Evolutionary conservation across 2,888 invertebrate species (phyloP).

Genomic region (Pyrrhosoma nymphula): DNA sequence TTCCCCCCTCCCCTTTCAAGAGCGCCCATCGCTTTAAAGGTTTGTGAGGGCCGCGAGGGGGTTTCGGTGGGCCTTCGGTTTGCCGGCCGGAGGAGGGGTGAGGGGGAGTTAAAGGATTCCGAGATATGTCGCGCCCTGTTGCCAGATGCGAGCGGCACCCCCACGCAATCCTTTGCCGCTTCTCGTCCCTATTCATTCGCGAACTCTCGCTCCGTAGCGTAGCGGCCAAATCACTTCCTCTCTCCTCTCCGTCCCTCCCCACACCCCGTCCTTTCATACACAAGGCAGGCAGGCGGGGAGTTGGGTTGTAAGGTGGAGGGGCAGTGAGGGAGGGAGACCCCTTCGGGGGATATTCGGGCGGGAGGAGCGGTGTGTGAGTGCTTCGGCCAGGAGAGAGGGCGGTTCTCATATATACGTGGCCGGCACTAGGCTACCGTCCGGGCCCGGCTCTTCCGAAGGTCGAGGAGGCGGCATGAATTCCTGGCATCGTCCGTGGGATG

Average conservation of each 20-base stretch:
- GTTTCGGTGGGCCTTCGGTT: not conserved
- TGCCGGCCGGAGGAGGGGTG: not conserved
- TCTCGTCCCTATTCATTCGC: slow-evolving; percentile 62
- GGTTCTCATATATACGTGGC: not conserved
- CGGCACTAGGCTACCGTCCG: slow-evolving; percentile 25
- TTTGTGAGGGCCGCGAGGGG: not conserved
- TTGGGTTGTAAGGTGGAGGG: not conserved
- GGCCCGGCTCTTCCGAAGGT: slow-evolving; percentile 57
- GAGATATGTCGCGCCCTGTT: slow-evolving; percentile 62
- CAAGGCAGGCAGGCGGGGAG: not conserved
- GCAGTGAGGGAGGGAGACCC: not conserved
- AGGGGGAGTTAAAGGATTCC: slow-evolving; percentile 50
- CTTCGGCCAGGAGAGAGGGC: not conserved
- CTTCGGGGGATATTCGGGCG: not conserved
- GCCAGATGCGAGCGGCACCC: slow-evolving; percentile 54
- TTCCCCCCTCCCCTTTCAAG: slow-evolving; percentile 10
- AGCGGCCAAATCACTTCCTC: slow-evolving; percentile 49
- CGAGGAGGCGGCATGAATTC: slow-evolving; percentile 62
- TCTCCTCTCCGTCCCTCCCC: not conserved
- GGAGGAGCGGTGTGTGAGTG: not conserved
- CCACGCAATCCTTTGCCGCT: slow-evolving; percentile 47
- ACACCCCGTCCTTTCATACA: not conserved
- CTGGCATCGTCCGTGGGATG: slow-evolving; percentile 63
- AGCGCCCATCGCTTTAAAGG: not conserved
- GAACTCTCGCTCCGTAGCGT: slow-evolving; percentile 53